Evolutionary conservation across 2,797 vertebrate species (phyloP).

Genomic region (Pogoniulus pusillus): DNA sequence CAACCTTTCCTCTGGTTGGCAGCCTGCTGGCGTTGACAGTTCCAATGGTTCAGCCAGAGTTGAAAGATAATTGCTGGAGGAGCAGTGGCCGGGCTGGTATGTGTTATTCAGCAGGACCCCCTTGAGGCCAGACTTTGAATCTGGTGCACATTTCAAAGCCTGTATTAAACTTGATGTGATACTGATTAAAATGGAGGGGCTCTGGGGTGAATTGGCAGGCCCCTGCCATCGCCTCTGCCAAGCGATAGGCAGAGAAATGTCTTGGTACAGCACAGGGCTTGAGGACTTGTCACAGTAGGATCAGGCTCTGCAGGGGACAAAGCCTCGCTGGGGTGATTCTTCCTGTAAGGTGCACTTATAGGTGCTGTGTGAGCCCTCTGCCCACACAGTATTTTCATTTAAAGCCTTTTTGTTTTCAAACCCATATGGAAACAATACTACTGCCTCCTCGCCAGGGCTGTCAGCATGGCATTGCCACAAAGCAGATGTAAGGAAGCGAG

Average conservation of each 20-base stretch:
- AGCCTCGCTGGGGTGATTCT: not conserved
- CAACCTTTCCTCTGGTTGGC: slow-evolving; percentile 76
- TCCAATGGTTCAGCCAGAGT: slow-evolving; percentile 78
- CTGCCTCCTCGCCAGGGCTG: not conserved
- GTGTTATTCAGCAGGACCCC: slow-evolving; percentile 68
- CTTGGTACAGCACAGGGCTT: slow-evolving; percentile 15
- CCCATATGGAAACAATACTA: slow-evolving; percentile 52
- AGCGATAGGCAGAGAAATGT: slow-evolving; percentile 55
- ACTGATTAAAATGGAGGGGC: slow-evolving; percentile 77
- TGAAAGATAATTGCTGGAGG: slow-evolving; percentile 76
- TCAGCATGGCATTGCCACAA: not conserved
- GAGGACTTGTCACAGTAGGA: not conserved
- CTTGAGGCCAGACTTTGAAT: slow-evolving; percentile 72
- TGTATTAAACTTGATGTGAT: slow-evolving; percentile 77
- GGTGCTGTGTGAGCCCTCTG: not conserved
- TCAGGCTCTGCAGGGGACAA: not conserved
- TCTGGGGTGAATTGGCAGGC: slow-evolving; percentile 72
- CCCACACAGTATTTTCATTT: slow-evolving; percentile 4
- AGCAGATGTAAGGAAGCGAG: slow-evolving; percentile 36
- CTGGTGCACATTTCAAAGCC: slow-evolving; percentile 77
- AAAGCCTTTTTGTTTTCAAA: slow-evolving; percentile 14
- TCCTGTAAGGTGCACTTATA: not conserved
- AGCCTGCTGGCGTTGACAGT: slow-evolving; percentile 74
- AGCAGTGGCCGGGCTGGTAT: slow-evolving; percentile 69
- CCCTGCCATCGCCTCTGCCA: slow-evolving; percentile 64